Evolutionary conservation across 2,888 invertebrate genomes (phyloP).

Genomic region (Acanthacorydalis orientalis): DNA sequence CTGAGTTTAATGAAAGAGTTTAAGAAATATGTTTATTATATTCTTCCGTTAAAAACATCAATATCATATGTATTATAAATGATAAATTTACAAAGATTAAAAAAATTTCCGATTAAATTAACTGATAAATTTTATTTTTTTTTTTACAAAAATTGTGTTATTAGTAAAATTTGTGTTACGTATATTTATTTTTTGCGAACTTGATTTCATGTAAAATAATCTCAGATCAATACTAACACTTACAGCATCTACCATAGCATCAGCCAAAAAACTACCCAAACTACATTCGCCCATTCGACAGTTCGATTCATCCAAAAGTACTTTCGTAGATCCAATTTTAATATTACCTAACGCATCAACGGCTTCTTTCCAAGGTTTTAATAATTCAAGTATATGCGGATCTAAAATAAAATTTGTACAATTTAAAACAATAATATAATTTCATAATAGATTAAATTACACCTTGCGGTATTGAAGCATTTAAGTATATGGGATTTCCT

Average conservation of each 20-base stretch:
- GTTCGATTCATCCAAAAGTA: constrained; percentile 32
- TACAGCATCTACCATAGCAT: constrained; percentile 50
- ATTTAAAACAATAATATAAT: constrained; percentile 10
- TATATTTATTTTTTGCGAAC: no score
- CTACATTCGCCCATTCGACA: constrained; percentile 52
- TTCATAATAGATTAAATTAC: not conserved
- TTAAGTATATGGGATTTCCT: constrained; percentile 58
- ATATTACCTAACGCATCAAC: constrained; percentile 36
- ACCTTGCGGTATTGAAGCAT: constrained; percentile 47
- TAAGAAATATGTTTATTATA: not conserved
- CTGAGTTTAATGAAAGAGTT: constrained; percentile 4
- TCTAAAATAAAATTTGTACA: constrained; percentile 28
- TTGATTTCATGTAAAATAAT: no score
- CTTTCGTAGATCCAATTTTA: constrained; percentile 40
- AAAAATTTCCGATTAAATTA: not conserved
- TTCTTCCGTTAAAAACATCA: not conserved
- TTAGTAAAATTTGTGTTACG: not conserved
- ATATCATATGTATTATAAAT: not conserved
- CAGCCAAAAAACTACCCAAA: constrained; percentile 54
- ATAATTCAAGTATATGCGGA: constrained; percentile 34
- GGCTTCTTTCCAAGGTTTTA: constrained; percentile 39
- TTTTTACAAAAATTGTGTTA: not conserved
- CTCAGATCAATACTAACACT: constrained; percentile 15
- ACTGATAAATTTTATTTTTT: no score
- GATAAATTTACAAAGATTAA: not conserved